Percentiles rank a stretch among this genome's conserved stretches.
Conservation (phyloP, 2,113 vertebrate genomes). For the Nycticryphes semicollaris region DNA sequence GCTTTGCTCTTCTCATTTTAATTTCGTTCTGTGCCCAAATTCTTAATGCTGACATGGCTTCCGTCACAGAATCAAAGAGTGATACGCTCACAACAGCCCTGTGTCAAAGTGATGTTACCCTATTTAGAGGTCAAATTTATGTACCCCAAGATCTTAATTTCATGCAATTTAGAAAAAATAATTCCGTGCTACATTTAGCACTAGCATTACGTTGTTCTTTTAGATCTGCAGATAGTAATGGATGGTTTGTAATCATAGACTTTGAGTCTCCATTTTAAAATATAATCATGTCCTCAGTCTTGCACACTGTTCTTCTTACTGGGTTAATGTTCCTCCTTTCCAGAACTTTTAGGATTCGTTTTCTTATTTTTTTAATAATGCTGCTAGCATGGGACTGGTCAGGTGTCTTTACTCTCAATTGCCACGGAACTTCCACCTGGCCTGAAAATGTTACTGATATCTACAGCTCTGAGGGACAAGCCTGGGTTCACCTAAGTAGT, state of each 20-base stretch:
- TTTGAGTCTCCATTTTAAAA: background rate
- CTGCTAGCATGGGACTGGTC: background rate
- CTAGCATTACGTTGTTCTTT: background rate
- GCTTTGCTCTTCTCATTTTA: background rate
- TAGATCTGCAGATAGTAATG: background rate
- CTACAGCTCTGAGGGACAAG: background rate
- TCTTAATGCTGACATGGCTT: background rate
- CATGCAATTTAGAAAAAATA: background rate
- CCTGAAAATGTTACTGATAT: background rate
- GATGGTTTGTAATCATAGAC: background rate
- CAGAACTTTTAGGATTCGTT: background rate
- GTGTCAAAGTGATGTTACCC: background rate
- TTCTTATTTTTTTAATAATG: background rate
- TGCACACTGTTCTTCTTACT: background rate
- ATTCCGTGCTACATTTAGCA: background rate
- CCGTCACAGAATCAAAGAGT: background rate
- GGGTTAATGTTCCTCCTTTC: background rate
- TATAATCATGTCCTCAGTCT: background rate
- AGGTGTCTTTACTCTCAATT: background rate
- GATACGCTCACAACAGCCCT: background rate
- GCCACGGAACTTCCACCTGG: background rate
- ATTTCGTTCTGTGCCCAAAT: background rate
- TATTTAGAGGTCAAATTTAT: background rate
- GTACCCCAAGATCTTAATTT: background rate
- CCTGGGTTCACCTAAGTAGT: background rate